A percentile compares a stretch with the other conserved stretches of the same genome.
Evolutionary conservation across 1,140 invertebrate species (phyloP).

Genomic region (Drosophila nigrodunni): DNA sequence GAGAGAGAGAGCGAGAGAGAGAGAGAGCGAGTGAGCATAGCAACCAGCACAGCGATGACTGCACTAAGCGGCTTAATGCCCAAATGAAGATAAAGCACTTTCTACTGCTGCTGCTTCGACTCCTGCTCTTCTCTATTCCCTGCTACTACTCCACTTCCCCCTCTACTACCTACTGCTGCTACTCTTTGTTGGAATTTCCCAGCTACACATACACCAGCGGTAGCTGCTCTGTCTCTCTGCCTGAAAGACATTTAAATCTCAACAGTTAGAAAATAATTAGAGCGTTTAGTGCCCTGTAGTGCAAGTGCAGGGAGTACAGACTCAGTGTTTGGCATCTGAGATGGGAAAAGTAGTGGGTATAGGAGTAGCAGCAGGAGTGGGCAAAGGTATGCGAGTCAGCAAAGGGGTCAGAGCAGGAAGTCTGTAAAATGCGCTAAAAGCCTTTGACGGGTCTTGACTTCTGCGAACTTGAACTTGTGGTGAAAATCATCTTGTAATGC

Average conservation of each 20-base stretch:
- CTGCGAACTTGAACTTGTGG: too few relatives aligned
- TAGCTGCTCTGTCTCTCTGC: background rate
- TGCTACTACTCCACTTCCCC: background rate
- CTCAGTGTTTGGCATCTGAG: background rate
- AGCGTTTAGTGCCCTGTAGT: constrained; percentile 65
- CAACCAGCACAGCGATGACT: constrained; percentile 45
- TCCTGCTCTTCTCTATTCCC: background rate
- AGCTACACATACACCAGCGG: too few relatives aligned
- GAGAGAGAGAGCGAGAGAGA: background rate
- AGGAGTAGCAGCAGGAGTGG: background rate
- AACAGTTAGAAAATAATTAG: constrained; percentile 81
- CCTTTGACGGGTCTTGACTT: background rate
- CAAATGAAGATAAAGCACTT: constrained; percentile 80
- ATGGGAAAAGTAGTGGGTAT: too few relatives aligned
- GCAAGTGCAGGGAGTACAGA: constrained; percentile 1
- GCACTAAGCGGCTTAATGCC: constrained; percentile 79
- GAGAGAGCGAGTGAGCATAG: constrained; percentile 15
- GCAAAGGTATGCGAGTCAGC: background rate
- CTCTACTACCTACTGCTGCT: too few relatives aligned
- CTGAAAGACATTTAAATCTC: constrained; percentile 74
- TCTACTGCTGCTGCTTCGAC: constrained; percentile 27
- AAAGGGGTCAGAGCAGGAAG: too few relatives aligned
- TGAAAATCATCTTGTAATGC: too few relatives aligned
- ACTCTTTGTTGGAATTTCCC: constrained; percentile 40
- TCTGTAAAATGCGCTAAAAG: constrained; percentile 19